phyloP scores from a whole-genome alignment of 2,113 vertebrate species.

The Monarcha castaneiventris region DNA sequence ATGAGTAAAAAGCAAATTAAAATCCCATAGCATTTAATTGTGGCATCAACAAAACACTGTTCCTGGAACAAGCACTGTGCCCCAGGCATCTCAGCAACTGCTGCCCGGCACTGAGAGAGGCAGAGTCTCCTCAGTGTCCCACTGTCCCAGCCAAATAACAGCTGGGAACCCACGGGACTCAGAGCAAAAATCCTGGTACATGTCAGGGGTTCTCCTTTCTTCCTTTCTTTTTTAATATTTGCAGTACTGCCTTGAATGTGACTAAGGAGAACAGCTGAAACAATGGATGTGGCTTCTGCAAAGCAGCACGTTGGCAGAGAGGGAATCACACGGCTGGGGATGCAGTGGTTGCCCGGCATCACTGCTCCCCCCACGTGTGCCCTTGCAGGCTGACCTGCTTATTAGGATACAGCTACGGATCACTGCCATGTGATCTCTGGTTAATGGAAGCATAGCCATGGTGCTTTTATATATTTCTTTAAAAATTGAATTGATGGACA shows the following conservation, averaged over 20 bases:
- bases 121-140: neutral
- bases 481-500: neutral
- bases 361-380: neutral
- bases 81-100: neutral
- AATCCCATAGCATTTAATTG: neutral
- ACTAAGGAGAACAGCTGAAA: neutral
- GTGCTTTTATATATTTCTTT: neutral
- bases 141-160: rapidly evolving
- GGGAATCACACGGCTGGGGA: neutral
- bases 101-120: rapidly evolving
- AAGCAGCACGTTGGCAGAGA: neutral
- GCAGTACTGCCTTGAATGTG: neutral
- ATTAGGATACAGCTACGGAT: neutral
- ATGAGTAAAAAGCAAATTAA: constrained; percentile 10
- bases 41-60: neutral
- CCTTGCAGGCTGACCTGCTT: neutral
- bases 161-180: rapidly evolving
- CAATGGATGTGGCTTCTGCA: neutral
- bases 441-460: neutral
- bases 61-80: neutral
- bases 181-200: neutral
- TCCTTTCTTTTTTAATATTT: neutral
- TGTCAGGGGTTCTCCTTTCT: neutral
- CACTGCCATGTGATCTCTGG: neutral
- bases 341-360: neutral